phyloP scores from a whole-genome alignment of 2,113 vertebrate genomes.

The Tetrax tetrax region DNA sequence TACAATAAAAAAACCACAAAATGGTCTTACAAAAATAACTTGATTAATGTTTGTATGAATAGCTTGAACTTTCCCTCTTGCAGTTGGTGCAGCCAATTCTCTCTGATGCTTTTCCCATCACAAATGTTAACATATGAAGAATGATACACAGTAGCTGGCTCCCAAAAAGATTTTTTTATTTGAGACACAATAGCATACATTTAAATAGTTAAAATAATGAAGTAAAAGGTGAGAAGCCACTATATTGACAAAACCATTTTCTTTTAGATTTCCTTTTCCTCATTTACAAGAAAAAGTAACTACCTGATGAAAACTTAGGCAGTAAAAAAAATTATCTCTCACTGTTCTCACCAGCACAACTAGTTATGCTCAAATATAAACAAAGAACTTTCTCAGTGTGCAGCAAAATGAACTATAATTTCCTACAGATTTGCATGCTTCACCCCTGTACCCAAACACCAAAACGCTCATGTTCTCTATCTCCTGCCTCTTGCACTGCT shows the following conservation, averaged over 20 bases:
- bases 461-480: neutral
- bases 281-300: neutral
- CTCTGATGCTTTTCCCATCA: neutral
- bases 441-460: neutral
- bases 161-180: neutral
- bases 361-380: neutral
- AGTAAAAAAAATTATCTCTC: neutral
- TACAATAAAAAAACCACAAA: neutral
- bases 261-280: neutral
- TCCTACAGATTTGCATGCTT: neutral
- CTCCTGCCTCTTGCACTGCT: neutral
- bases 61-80: neutral
- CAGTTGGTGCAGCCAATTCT: neutral
- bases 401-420: neutral
- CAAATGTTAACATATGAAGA: neutral
- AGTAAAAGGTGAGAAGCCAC: neutral
- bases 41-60: neutral
- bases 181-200: fast-evolving
- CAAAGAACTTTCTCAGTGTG: too few species aligned
- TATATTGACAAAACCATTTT: neutral
- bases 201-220: neutral
- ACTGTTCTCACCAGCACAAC: neutral
- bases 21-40: neutral
- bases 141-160: neutral
- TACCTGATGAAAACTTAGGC: neutral